phyloP scores from a whole-genome alignment of 2,888 invertebrate genomes.

The Leptinotarsa rubiginosa region DNA sequence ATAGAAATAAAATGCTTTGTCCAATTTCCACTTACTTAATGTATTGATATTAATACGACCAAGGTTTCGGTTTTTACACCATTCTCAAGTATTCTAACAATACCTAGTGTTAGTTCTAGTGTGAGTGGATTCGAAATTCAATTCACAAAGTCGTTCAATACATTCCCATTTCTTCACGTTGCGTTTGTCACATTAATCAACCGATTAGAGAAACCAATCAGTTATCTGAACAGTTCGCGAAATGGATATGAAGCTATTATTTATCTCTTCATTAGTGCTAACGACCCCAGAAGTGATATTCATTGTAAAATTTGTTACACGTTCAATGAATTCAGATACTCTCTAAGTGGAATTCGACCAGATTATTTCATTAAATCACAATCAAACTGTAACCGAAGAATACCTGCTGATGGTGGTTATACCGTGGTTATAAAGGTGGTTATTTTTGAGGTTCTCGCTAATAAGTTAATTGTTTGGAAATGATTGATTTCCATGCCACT shows the following conservation, averaged over 20 bases:
- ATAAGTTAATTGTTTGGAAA: too few relatives aligned
- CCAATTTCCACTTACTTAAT: too few relatives aligned
- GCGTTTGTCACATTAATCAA: not conserved
- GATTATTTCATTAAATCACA: constrained; percentile 12
- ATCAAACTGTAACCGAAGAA: not conserved
- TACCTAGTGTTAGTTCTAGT: too few relatives aligned
- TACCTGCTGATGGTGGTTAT: not conserved
- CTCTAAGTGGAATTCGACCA: not conserved
- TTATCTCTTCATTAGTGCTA: constrained; percentile 20
- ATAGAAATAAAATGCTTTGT: too few relatives aligned
- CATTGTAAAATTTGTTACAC: not conserved
- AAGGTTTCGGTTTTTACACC: too few relatives aligned
- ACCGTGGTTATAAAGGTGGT: too few relatives aligned
- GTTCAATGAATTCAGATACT: constrained; percentile 7
- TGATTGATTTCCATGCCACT: too few relatives aligned
- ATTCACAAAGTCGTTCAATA: too few relatives aligned
- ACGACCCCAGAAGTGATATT: constrained; percentile 12
- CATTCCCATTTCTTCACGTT: not conserved
- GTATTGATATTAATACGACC: too few relatives aligned
- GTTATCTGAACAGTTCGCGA: constrained; percentile 7
- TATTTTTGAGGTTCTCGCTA: too few relatives aligned
- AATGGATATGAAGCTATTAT: constrained; percentile 15
- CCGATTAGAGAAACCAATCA: constrained; percentile 15
- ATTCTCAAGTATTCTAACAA: too few relatives aligned
- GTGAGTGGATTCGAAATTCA: too few relatives aligned